Evolutionary conservation across 2,888 invertebrate genomes (phyloP), one percentile per base, ranked within the genome.

Genomic region (Synergus japonicus): DNA sequence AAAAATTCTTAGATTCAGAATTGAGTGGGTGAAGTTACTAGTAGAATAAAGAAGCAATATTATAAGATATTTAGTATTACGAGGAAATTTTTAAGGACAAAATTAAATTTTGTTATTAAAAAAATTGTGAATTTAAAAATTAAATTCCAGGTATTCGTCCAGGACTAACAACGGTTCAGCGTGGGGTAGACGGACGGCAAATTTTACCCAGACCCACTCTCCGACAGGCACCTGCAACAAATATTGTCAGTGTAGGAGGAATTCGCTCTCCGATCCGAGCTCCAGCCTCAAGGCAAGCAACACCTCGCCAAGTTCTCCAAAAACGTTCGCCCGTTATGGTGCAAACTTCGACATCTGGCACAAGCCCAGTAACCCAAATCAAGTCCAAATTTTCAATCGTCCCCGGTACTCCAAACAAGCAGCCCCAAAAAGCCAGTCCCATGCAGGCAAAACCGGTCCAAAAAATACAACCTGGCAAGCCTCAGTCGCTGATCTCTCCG

Each of bases 401-500:
- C 1, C 79, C 89, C 7, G 84, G 86, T 18, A 86, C 88, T 60
- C 81, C 86, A 29, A 79, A 85, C 18, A 91, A 90, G 76, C 85
- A 86, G 44, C 76, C 89, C 9, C 87, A 89, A 44, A 91, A 90
- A 79, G 80, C 87, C 44, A 87, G 86, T 79, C 86, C 88, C 4
- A 81, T 86, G 4, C 88, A 87, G 60, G 73, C 82, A 5, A 89
- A 88, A 18, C 69, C 76, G n/a, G n/a, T 86, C 7, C 88, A 88
- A n/a, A 91, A 91, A 77, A 83, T 89, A 4, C 79, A 84, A 15
- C 54, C 84, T 3, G 84, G 83, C 73, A 89, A 88, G 73, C 83
- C 86, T 66, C 91, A 90, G 76, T 89, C 90, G 29, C 82, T 91
- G 3, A 85, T 90, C 60, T 89, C 92, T 66, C 90, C 92, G 8